These are phyloP conservation scores for Ptychadena robeensis DNA, from an alignment of 2,797 vertebrate species.

Conservation along the genomic window DNA sequence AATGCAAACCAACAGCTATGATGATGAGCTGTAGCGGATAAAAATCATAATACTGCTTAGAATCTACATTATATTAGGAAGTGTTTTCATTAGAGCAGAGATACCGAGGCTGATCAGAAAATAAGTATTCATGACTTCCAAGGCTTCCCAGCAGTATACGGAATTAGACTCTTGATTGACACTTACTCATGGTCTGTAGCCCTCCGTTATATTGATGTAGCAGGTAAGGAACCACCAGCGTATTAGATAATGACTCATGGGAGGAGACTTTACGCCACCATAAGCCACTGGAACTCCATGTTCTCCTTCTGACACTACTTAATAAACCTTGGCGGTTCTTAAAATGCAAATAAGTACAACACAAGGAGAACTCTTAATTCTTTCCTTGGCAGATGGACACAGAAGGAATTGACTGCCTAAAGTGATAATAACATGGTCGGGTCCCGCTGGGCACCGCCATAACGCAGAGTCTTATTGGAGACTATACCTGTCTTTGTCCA, in stretches of 20 bases:
- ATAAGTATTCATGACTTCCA: slow-evolving; percentile 32
- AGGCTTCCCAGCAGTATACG: slow-evolving; percentile 7
- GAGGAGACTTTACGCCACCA: neutral
- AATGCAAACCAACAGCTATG: neutral
- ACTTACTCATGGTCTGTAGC: slow-evolving; percentile 1
- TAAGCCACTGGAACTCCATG: neutral
- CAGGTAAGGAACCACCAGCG: slow-evolving; percentile 19
- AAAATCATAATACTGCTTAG: neutral
- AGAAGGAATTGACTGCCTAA: neutral
- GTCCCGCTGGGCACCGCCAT: neutral
- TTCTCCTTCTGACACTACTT: slow-evolving; percentile 16
- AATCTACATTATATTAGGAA: neutral
- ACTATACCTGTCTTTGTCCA: neutral
- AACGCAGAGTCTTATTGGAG: neutral
- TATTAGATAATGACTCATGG: slow-evolving; percentile 33
- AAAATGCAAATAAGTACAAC: slow-evolving; percentile 30
- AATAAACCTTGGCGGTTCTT: slow-evolving; percentile 26
- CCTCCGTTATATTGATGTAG: neutral
- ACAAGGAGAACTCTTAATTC: slow-evolving; percentile 2
- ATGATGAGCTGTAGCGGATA: neutral
- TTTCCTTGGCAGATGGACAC: slow-evolving; percentile 6
- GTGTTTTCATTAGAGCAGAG: neutral
- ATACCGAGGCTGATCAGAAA: slow-evolving; percentile 2
- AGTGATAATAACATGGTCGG: slow-evolving; percentile 35
- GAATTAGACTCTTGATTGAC: slow-evolving; percentile 25